phyloP scores from a whole-genome alignment of 2,113 vertebrate species.

The Isurus oxyrinchus region DNA sequence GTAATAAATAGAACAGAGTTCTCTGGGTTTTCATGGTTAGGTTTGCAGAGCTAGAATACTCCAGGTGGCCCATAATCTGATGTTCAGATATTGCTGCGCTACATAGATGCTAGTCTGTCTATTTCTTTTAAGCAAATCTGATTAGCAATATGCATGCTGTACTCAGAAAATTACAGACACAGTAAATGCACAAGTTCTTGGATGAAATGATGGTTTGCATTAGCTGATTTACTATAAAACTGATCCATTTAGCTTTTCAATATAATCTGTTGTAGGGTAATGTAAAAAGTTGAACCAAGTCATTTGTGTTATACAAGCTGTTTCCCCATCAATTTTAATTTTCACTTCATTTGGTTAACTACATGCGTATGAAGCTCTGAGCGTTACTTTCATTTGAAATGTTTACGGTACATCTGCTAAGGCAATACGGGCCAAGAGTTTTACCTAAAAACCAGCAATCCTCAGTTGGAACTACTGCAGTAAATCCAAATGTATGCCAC shows the following conservation, averaged over 20 bases:
- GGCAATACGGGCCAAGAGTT: not conserved
- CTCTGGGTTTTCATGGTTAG: not conserved
- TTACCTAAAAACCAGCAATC: not conserved
- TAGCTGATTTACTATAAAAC: not conserved
- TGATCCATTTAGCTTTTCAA: not conserved
- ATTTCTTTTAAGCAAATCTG: not conserved
- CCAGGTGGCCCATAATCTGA: not conserved
- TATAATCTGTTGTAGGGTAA: not conserved
- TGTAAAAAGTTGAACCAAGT: not conserved
- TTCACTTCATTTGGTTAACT: constrained; percentile 13
- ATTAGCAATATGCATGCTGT: not conserved
- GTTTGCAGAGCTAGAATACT: not conserved
- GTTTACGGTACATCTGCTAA: constrained; percentile 16
- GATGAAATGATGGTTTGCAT: not conserved
- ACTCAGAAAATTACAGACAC: not conserved
- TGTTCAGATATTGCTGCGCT: not conserved
- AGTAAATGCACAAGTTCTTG: no score
- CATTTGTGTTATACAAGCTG: not conserved
- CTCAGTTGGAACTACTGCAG: not conserved
- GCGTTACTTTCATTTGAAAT: constrained; percentile 7
- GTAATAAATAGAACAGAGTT: not conserved
- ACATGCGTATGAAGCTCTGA: not conserved
- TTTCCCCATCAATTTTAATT: constrained; percentile 5
- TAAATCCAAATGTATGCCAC: not conserved
- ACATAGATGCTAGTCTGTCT: not conserved